Evolutionary conservation across 2,888 invertebrate species (phyloP).

Genomic region (Drosophila tanythrix): DNA sequence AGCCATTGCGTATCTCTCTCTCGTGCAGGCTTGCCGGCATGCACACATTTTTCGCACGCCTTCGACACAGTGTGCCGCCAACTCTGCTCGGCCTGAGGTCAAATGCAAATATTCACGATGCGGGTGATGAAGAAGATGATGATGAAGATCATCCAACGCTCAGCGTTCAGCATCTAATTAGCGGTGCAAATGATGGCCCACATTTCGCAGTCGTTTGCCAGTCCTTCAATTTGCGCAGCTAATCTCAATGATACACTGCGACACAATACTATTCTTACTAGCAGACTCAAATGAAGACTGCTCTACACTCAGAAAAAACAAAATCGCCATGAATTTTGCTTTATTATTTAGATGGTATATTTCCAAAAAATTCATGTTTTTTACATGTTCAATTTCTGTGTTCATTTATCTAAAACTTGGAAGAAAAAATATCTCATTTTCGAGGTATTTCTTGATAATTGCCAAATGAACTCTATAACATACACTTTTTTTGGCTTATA

Average conservation of each 20-base stretch:
- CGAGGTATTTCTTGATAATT: neutral
- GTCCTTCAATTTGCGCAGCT: constrained; percentile 32
- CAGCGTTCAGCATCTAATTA: constrained; percentile 44
- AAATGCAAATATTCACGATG: constrained; percentile 67
- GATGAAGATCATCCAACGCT: neutral
- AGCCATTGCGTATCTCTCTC: neutral
- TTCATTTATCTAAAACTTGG: neutral
- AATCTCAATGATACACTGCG: constrained; percentile 8
- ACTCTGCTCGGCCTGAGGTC: constrained; percentile 49
- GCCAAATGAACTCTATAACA: neutral
- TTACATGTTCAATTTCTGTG: neutral
- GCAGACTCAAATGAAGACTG: neutral
- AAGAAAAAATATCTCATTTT: neutral
- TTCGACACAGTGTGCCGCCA: constrained; percentile 55
- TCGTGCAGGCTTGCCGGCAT: too few relatives aligned
- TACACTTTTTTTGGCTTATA: neutral
- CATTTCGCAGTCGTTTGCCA: constrained; percentile 31
- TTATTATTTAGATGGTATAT: neutral
- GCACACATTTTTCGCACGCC: constrained; percentile 1
- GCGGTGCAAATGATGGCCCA: constrained; percentile 49
- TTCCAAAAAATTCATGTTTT: neutral
- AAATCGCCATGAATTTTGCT: neutral
- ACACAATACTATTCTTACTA: neutral
- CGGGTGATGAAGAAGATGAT: constrained; percentile 45
- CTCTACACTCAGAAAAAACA: neutral